Conservation (phyloP, 2,113 vertebrate species). For the Daboia siamensis region DNA sequence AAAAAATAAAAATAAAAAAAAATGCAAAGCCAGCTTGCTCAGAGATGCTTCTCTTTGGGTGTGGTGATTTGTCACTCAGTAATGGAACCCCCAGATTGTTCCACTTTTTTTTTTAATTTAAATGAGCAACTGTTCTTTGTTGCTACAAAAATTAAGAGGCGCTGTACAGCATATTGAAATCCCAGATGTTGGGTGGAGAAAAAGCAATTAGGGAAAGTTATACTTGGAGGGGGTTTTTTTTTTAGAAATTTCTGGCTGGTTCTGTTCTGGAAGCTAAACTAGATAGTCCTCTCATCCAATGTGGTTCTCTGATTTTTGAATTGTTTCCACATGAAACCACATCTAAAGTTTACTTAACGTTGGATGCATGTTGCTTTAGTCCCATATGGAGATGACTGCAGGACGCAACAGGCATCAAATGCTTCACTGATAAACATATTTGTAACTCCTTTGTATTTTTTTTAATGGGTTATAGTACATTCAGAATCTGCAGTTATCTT, state of each 20-base stretch:
- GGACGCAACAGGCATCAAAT: background rate
- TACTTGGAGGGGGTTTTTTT: background rate
- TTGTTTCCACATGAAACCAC: background rate
- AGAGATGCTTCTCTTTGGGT: background rate
- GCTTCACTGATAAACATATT: background rate
- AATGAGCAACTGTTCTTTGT: background rate
- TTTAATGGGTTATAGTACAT: conserved; percentile 28
- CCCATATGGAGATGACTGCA: too few species aligned
- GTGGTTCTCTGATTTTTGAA: background rate
- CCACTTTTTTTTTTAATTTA: background rate
- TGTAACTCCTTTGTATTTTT: conserved; percentile 20
- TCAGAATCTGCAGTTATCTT: conserved; percentile 29
- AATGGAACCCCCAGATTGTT: background rate
- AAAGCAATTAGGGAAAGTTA: background rate
- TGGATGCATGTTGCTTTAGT: background rate
- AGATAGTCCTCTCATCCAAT: background rate
- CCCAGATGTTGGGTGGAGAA: background rate
- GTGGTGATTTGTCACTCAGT: background rate
- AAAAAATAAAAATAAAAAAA: background rate
- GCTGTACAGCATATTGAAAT: background rate
- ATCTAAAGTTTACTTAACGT: background rate
- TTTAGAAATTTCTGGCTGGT: background rate
- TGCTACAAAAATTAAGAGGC: background rate
- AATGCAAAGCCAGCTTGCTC: background rate
- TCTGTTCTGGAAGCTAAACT: background rate